phyloP scores from a whole-genome alignment of 2,113 vertebrate species.

The Urocitellus parryii region DNA sequence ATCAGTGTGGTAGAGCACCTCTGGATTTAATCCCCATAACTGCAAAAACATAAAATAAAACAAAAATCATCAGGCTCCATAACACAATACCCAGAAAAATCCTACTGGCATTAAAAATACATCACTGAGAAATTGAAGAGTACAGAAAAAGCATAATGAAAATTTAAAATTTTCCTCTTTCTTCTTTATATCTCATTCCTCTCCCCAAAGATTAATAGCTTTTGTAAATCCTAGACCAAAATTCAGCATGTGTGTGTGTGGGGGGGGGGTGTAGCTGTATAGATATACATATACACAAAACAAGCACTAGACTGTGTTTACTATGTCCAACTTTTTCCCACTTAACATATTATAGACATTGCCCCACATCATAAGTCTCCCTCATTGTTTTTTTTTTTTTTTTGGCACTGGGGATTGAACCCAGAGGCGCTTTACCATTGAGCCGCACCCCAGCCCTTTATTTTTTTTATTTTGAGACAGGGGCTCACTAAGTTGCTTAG shows the following conservation, averaged over 20 bases:
- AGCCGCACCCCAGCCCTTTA: too few species aligned
- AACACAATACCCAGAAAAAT: background rate
- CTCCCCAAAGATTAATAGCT: background rate
- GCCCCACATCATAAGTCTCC: too few species aligned
- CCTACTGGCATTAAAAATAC: background rate
- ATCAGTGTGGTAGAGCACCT: too few species aligned
- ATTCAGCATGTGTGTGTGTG: background rate
- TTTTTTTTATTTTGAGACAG: too few species aligned
- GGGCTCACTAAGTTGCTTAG: too few species aligned
- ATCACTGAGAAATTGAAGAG: background rate
- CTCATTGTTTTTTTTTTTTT: too few species aligned
- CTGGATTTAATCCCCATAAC: too few species aligned
- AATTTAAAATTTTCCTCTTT: background rate
- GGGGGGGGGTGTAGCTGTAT: too few species aligned
- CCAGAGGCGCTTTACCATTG: too few species aligned
- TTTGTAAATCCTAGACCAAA: background rate
- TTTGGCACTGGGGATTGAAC: too few species aligned
- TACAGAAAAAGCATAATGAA: background rate
- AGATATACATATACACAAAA: background rate
- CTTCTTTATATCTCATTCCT: background rate
- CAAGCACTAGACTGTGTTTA: background rate
- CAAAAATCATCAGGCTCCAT: background rate
- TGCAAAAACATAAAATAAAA: too few species aligned
- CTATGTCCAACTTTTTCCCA: background rate
- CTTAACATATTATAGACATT: too few species aligned